These are phyloP conservation scores for Mirza zaza DNA, from an alignment of 2,113 vertebrate species.

Conservation along the genomic window DNA sequence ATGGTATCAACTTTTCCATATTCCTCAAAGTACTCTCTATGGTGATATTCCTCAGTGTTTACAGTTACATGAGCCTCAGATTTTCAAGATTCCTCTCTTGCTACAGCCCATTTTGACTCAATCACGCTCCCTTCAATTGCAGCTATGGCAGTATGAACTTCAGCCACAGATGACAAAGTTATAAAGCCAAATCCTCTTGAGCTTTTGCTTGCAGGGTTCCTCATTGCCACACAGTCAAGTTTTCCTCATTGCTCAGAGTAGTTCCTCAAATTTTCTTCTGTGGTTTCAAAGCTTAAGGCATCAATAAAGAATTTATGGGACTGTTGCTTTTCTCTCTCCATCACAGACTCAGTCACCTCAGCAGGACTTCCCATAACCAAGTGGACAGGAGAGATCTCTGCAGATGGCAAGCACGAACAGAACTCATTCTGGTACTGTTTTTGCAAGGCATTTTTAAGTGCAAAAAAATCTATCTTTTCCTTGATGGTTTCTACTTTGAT, in stretches of 20 bases:
- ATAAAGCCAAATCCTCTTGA: conserved; percentile 91
- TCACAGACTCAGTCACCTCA: too few relatives aligned
- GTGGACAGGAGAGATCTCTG: too few relatives aligned
- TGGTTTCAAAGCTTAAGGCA: conserved; percentile 90
- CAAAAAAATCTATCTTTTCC: neutral
- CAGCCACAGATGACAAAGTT: conserved; percentile 90
- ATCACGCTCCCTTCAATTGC: conserved; percentile 90
- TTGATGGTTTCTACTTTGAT: neutral
- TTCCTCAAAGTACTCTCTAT: conserved; percentile 89
- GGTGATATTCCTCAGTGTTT: conserved; percentile 90
- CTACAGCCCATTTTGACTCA: conserved; percentile 89
- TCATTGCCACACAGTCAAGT: conserved; percentile 91
- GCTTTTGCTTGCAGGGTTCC: conserved; percentile 90
- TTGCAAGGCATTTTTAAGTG: too few relatives aligned
- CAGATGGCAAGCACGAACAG: too few relatives aligned
- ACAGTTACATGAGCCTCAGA: conserved; percentile 90
- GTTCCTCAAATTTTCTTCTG: conserved; percentile 89
- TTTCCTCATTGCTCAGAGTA: conserved; percentile 92
- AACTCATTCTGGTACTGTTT: too few relatives aligned
- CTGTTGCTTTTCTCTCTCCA: conserved; percentile 87
- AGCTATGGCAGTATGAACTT: conserved; percentile 90
- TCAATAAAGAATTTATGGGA: conserved; percentile 91
- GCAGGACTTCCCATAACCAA: too few relatives aligned
- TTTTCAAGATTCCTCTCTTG: conserved; percentile 90
- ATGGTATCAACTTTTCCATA: conserved; percentile 90